A percentile compares a stretch with the other conserved stretches of the same genome.
Evolutionary conservation across 1,140 invertebrate genomes (phyloP).

Genomic region (Dreissena polymorpha): DNA sequence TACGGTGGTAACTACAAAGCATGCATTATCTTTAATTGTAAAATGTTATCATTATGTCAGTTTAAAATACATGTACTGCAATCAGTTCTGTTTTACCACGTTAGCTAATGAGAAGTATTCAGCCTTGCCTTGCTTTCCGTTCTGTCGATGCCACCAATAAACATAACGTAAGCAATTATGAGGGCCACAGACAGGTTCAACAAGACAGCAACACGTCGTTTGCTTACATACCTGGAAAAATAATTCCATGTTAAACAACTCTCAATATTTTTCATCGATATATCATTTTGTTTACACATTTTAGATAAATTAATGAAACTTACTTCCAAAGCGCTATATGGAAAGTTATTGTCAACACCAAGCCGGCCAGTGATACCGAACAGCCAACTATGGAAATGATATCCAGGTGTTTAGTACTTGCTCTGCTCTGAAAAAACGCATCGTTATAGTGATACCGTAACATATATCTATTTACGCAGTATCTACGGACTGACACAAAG

Average conservation of each 20-base stretch:
- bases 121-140: slow-evolving; percentile 57
- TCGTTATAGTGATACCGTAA: too few relatives aligned
- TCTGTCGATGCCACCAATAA: slow-evolving; percentile 60
- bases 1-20: too few relatives aligned
- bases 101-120: not conserved
- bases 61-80: not conserved
- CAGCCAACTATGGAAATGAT: slow-evolving; percentile 54
- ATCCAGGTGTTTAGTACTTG: slow-evolving; percentile 16
- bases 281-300: not conserved
- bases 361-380: slow-evolving; percentile 37
- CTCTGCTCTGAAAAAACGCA: slow-evolving; percentile 44
- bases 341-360: slow-evolving; percentile 1
- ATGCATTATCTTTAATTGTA: not conserved
- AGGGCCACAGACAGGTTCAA: slow-evolving; percentile 62
- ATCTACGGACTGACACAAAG: too few relatives aligned
- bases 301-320: not conserved
- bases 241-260: too few relatives aligned
- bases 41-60: not conserved
- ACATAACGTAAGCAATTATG: slow-evolving; percentile 61
- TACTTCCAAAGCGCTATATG: not conserved
- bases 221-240: slow-evolving; percentile 44
- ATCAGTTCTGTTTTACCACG: not conserved
- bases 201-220: slow-evolving; percentile 42
- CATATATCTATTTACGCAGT: too few relatives aligned
- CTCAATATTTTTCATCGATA: not conserved